Conservation (phyloP, 2,113 vertebrate genomes). For the Uropsilus gracilis region DNA sequence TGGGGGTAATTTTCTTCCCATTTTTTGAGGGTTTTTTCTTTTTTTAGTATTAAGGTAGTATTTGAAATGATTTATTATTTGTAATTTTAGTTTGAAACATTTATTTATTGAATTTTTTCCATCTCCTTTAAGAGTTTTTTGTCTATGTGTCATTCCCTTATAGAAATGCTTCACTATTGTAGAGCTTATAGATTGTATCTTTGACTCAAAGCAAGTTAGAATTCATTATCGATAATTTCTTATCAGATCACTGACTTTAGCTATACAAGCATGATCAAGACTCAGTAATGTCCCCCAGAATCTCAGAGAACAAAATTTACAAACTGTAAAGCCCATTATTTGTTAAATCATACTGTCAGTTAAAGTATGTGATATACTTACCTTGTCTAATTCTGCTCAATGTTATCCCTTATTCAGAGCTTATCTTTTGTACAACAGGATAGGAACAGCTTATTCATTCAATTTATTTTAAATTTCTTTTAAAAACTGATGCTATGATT, state of each 20-base stretch:
- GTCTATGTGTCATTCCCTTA: background rate
- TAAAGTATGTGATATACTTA: background rate
- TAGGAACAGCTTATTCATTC: background rate
- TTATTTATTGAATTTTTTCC: slow-evolving; percentile 49
- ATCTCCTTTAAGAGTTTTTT: slow-evolving; percentile 3
- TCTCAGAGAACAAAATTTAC: slow-evolving; percentile 13
- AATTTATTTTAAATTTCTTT: slow-evolving; percentile 31
- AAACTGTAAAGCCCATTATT: background rate
- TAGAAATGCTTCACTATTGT: background rate
- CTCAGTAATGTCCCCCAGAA: background rate
- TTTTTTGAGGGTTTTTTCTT: background rate
- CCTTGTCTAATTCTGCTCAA: background rate
- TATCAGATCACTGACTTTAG: background rate
- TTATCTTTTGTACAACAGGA: background rate
- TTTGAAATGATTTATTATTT: slow-evolving; percentile 44
- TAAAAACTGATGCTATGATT: background rate
- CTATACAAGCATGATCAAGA: slow-evolving; percentile 21
- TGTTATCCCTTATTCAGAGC: slow-evolving; percentile 27
- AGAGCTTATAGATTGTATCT: background rate
- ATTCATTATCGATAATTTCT: background rate
- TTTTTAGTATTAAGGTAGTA: slow-evolving; percentile 24
- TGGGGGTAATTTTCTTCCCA: background rate
- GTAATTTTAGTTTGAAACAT: slow-evolving; percentile 41
- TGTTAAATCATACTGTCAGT: background rate
- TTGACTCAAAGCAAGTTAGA: background rate